These are phyloP conservation scores for Platanista minor DNA, from an alignment of 2,113 vertebrate species.

Conservation along the genomic window DNA sequence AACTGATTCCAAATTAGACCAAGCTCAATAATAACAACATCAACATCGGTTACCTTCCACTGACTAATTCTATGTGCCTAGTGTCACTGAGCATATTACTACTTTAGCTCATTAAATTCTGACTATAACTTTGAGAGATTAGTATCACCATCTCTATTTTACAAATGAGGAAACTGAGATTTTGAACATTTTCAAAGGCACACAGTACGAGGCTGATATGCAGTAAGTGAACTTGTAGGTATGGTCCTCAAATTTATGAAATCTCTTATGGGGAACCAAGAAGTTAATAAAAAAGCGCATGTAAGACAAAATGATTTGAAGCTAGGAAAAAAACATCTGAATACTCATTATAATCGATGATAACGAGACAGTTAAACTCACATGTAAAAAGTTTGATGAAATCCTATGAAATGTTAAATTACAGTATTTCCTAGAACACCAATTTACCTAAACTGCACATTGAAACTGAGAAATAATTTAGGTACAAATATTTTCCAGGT, in stretches of 20 bases:
- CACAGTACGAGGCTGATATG: background rate
- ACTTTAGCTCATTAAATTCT: background rate
- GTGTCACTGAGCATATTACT: background rate
- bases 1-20: background rate
- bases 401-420: background rate
- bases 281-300: background rate
- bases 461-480: background rate
- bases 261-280: background rate
- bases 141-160: background rate
- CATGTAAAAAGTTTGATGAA: background rate
- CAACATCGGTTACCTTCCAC: accelerated
- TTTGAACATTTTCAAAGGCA: background rate
- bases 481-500: background rate
- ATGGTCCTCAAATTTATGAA: background rate
- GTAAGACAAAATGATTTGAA: background rate
- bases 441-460: background rate
- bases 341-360: background rate
- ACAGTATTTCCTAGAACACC: background rate
- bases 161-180: background rate
- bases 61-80: background rate
- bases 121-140: background rate
- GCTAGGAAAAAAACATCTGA: background rate
- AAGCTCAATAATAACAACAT: background rate
- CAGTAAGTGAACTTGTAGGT: background rate
- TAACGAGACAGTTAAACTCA: background rate